Evolutionary conservation across 1,140 invertebrate species (phyloP).

Genomic region (Drosophila paulistorum): DNA sequence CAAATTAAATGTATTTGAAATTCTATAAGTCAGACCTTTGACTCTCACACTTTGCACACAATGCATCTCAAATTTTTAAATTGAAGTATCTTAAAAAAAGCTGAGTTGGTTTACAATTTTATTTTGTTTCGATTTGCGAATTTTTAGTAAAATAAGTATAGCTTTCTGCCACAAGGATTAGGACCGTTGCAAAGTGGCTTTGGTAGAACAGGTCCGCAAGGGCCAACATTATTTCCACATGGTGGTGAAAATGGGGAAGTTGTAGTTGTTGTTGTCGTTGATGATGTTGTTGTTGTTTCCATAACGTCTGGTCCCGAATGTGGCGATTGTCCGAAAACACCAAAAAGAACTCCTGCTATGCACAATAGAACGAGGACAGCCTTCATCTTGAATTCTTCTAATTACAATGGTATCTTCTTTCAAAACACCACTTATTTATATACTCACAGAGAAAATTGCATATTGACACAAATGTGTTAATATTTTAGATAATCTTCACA

Average conservation of each 20-base stretch:
- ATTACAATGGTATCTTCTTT: neutral
- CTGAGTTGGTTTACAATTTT: too few relatives aligned
- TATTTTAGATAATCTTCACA: neutral
- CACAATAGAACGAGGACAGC: neutral
- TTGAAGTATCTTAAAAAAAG: too few relatives aligned
- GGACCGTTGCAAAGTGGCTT: neutral
- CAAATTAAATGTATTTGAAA: too few relatives aligned
- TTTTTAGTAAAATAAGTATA: conserved; percentile 35
- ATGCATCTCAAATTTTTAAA: too few relatives aligned
- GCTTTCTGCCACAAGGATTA: conserved; percentile 2
- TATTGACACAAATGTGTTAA: conserved; percentile 8
- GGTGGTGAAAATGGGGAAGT: neutral
- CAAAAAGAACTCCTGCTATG: neutral
- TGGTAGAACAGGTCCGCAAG: neutral
- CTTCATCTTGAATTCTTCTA: conserved; percentile 7
- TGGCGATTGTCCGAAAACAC: neutral
- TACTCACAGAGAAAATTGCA: neutral
- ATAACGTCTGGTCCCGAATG: neutral
- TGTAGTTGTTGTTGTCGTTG: neutral
- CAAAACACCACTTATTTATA: neutral
- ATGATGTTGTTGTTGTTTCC: neutral
- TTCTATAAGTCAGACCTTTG: too few relatives aligned
- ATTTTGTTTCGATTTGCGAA: neutral
- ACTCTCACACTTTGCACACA: too few relatives aligned
- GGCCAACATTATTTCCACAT: neutral